Percentiles rank a stretch among this genome's conserved stretches.
These are phyloP conservation scores for Drosophila vallismaia DNA, from an alignment of 2,888 invertebrate species.

Conservation along the genomic window DNA sequence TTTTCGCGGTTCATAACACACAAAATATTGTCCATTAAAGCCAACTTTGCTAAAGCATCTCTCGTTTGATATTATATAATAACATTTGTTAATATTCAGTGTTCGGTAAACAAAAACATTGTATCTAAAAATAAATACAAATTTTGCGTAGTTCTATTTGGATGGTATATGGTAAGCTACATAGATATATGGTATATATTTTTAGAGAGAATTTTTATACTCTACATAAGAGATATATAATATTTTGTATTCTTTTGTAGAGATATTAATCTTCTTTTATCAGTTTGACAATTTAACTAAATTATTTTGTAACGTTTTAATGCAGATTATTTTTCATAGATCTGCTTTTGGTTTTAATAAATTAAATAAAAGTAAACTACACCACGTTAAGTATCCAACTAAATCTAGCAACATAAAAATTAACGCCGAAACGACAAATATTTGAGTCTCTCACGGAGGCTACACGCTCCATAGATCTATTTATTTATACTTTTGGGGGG, in stretches of 20 bases:
- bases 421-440: conserved; percentile 20
- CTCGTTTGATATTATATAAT: conserved; percentile 3
- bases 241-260: too few species aligned
- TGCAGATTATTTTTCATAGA: too few species aligned
- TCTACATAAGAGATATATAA: neutral
- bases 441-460: conserved; percentile 11
- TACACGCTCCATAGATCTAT: conserved; percentile 17
- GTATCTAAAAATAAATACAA: conserved; percentile 56
- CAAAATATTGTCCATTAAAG: neutral
- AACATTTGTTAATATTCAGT: conserved; percentile 6
- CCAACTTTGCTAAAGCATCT: neutral
- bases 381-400: neutral
- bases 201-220: neutral
- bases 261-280: too few species aligned
- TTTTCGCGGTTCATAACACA: neutral
- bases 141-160: conserved; percentile 56
- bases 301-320: too few species aligned
- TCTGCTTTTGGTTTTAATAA: neutral
- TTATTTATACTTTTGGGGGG: conserved; percentile 27
- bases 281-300: neutral
- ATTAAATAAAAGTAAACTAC: neutral
- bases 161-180: neutral
- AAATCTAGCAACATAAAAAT: conserved; percentile 12
- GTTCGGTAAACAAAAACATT: conserved; percentile 30
- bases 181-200: neutral